Base-by-base conservation (phyloP, 2,888 invertebrate genomes). In the Ophonus ardosiacus region DNA sequence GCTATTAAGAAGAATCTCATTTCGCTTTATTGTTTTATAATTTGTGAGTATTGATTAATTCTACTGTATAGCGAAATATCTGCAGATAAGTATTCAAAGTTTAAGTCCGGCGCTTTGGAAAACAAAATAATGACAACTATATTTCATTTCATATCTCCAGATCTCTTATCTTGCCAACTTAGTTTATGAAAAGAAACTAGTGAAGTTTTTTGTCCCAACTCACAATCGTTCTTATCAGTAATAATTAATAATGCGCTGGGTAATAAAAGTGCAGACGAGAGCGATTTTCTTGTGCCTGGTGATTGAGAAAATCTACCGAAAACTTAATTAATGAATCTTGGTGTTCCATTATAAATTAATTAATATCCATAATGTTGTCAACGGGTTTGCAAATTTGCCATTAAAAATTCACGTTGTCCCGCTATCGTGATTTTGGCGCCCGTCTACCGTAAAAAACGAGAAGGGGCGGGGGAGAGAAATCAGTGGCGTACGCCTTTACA, bases 321-420 rank as follows among this genome's bases (percentile, higher is more conserved):
- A 76, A 81, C 63, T 24, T 81, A 82, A 82, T 82, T 71, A 82
- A 82, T 82, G 82, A 71, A 82, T 82, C 71, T 57, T 59, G 57
- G 82, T 82, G 83, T 83, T 74, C 83, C 76, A 83, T 76, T 83
- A 83, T 83, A 74, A 83, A 83, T 83, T 83, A 76, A 83, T 83
- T 83, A 76, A 83, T 83, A 83, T 83, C 76, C 83, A 61, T 57
- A 83, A 83, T 76, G 76, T 40, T 83, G 83, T 83, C 83, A 83
- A 83, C 76, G 83, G 57, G 57, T 38, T 76, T 57, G 74, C 57
- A 83, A 82, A 82, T 82, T 82, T 65, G 43, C 61, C 31, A 83
- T 83, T 83, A 76, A 76, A 83, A 83, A 83, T 83, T 83, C 61
- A 83, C 74, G 81, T 18, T 38, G 59, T 63, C 51, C 8, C 17